phyloP scores from a whole-genome alignment of 2,113 vertebrate species.

The Pseudorhombus dupliciocellatus region DNA sequence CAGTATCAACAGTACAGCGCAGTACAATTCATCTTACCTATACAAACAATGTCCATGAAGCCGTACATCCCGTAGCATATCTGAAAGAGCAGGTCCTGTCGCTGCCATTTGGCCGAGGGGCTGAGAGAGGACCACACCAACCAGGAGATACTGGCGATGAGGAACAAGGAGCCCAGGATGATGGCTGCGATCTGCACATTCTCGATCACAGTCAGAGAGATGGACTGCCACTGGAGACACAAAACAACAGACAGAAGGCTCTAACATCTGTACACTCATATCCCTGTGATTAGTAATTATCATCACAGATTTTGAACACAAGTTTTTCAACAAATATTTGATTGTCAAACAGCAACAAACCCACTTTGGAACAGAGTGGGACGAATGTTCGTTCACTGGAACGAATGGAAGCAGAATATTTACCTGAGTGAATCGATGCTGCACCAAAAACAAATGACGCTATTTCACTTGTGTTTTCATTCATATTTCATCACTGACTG shows the following conservation, averaged over 20 bases:
- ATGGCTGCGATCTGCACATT: slow-evolving; percentile 91
- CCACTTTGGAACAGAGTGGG: not conserved
- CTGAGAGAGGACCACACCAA: slow-evolving; percentile 91
- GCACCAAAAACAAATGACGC: not conserved
- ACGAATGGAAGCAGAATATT: not conserved
- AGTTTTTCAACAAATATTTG: too few species aligned
- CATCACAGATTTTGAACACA: too few species aligned
- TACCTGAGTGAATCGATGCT: not conserved
- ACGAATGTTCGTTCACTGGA: not conserved
- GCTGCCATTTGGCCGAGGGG: slow-evolving; percentile 90
- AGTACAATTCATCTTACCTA: slow-evolving; percentile 78
- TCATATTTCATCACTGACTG: too few species aligned
- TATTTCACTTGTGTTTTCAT: not conserved
- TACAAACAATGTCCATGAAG: slow-evolving; percentile 92
- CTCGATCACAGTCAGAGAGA: slow-evolving; percentile 90
- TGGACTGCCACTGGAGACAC: slow-evolving; percentile 85
- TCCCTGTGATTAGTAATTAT: too few species aligned
- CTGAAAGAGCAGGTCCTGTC: slow-evolving; percentile 91
- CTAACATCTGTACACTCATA: not conserved
- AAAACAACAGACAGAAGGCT: not conserved
- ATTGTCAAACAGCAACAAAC: not conserved
- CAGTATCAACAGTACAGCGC: not conserved
- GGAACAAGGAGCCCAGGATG: slow-evolving; percentile 89
- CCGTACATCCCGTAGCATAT: slow-evolving; percentile 94
- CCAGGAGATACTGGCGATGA: slow-evolving; percentile 90